Evolutionary conservation across 2,888 invertebrate genomes (phyloP).

Genomic region (Caenorhabditis panamensis): DNA sequence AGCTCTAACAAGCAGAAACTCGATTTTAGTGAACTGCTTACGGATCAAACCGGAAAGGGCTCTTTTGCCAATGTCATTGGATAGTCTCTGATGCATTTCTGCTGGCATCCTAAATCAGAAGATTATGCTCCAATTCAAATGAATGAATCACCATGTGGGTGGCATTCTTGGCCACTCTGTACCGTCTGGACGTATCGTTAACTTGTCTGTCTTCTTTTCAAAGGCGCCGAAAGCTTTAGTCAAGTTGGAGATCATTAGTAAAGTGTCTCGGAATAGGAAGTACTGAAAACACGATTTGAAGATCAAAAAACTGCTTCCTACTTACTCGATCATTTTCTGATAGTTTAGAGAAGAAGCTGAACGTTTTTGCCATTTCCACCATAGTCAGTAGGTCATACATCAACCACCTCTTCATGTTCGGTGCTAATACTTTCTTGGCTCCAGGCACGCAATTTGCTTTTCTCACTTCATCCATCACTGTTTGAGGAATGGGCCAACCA

Average conservation of each 20-base stretch:
- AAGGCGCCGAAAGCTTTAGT: conserved; percentile 25
- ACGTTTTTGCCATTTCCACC: conserved; percentile 32
- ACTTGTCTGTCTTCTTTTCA: conserved; percentile 44
- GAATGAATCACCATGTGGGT: conserved; percentile 22
- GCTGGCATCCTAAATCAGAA: not conserved
- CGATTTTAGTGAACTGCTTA: conserved; percentile 34
- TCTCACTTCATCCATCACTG: conserved; percentile 7
- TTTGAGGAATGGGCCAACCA: conserved; percentile 35
- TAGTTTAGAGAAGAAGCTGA: conserved; percentile 34
- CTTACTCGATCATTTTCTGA: conserved; percentile 44
- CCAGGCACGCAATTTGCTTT: conserved; percentile 26
- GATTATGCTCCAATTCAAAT: not conserved
- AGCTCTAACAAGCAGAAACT: conserved; percentile 46
- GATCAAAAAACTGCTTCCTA: not conserved
- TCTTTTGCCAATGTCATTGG: conserved; percentile 22
- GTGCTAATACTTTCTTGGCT: conserved; percentile 1
- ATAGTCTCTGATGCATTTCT: not conserved
- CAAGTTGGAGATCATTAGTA: conserved; percentile 43
- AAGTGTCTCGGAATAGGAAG: conserved; percentile 47
- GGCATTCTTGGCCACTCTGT: conserved; percentile 1
- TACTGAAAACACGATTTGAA: conserved; percentile 29
- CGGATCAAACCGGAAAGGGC: conserved; percentile 28
- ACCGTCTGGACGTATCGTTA: conserved; percentile 37
- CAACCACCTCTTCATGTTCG: conserved; percentile 44
- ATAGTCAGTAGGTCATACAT: conserved; percentile 44